phyloP scores from a whole-genome alignment of 2,797 vertebrate species.

The Xenentodon cancila region DNA sequence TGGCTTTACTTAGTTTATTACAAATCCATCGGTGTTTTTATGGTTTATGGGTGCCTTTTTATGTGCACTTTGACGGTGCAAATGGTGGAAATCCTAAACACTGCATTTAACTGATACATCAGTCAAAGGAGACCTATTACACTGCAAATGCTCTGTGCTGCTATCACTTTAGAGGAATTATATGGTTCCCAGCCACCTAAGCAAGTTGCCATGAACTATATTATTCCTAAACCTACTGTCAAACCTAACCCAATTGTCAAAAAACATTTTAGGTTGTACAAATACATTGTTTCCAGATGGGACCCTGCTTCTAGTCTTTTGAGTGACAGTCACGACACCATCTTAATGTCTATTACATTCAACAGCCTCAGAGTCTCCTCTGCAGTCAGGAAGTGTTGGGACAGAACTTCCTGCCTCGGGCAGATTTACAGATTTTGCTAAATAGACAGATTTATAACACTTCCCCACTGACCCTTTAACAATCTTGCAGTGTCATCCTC shows the following conservation, averaged over 20 bases:
- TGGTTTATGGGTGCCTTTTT: background rate
- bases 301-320: background rate
- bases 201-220: no score
- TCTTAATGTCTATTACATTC: background rate
- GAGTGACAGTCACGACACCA: background rate
- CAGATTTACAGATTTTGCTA: slow-evolving; percentile 59
- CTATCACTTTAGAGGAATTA: background rate
- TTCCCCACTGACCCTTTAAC: slow-evolving; percentile 47
- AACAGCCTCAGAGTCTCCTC: slow-evolving; percentile 19
- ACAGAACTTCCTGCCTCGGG: slow-evolving; percentile 33
- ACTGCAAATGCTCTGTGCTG: background rate
- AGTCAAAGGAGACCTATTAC: background rate
- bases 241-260: no score
- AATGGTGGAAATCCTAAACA: background rate
- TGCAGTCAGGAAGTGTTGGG: slow-evolving; percentile 28
- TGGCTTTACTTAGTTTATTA: slow-evolving; percentile 2
- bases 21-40: background rate
- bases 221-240: no score
- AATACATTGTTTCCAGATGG: background rate
- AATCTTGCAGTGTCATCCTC: slow-evolving; percentile 44
- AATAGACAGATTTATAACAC: slow-evolving; percentile 58
- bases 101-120: background rate
- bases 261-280: no score
- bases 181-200: no score
- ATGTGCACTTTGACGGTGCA: background rate